phyloP scores from a whole-genome alignment of 2,888 invertebrate genomes.

The Limnephilus rhombicus region DNA sequence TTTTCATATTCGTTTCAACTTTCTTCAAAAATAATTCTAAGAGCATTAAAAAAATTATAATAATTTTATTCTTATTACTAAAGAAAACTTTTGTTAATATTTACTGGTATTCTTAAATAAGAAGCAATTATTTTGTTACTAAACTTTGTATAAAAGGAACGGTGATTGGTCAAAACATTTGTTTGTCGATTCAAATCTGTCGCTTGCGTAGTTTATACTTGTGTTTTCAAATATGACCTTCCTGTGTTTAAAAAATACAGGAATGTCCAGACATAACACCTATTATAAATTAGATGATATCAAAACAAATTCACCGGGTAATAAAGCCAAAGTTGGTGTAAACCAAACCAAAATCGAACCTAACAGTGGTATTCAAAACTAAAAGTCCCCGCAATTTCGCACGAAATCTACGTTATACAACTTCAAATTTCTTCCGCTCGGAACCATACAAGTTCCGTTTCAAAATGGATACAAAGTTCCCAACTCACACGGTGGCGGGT shows the following conservation, averaged over 20 bases:
- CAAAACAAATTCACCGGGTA: background rate
- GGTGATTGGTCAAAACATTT: no score
- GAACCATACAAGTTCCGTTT: background rate
- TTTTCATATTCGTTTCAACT: no score
- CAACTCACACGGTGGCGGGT: background rate
- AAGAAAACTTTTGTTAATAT: no score
- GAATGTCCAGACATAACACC: background rate
- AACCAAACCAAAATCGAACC: background rate
- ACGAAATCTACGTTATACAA: background rate
- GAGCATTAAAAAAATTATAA: no score
- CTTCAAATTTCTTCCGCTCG: background rate
- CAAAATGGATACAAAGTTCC: slow-evolving; percentile 7
- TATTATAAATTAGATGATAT: background rate
- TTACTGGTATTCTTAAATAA: no score
- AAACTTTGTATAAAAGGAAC: no score
- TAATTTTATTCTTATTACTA: no score
- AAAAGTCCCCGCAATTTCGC: background rate
- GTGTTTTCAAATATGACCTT: no score
- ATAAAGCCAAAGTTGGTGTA: background rate
- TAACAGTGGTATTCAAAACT: background rate
- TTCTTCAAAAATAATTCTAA: no score
- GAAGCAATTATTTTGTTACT: no score
- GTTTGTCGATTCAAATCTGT: no score
- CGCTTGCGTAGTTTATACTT: no score
- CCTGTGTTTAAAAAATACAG: background rate